Percentiles rank a stretch among this genome's conserved stretches.
Conservation (phyloP, 2,888 invertebrate species). For the Torymus aiolomorphi region DNA sequence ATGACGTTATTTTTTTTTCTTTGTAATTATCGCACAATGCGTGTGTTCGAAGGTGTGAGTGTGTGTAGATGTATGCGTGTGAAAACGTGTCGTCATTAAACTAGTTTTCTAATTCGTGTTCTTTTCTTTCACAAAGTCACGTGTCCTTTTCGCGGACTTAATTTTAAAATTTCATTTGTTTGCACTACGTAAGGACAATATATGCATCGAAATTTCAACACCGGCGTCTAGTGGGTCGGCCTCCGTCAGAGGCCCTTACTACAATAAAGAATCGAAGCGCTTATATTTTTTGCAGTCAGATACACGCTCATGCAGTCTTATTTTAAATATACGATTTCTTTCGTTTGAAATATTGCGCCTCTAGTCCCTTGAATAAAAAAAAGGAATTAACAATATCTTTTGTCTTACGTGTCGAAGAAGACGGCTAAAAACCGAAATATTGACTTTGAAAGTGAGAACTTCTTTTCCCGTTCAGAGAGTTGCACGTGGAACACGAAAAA, state of each 20-base stretch:
- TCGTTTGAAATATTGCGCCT: conserved; percentile 53
- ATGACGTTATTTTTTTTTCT: conserved; percentile 34
- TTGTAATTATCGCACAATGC: conserved; percentile 47
- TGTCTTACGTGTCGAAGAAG: conserved; percentile 26
- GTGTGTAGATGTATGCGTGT: conserved; percentile 8
- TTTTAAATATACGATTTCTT: conserved; percentile 43
- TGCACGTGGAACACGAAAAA: conserved; percentile 42
- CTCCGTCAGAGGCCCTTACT: neutral
- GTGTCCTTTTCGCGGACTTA: conserved; percentile 12
- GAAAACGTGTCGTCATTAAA: conserved; percentile 19
- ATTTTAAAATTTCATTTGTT: conserved; percentile 45
- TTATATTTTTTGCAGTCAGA: conserved; percentile 46
- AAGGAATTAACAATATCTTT: conserved; percentile 26
- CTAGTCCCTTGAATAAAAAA: conserved; percentile 37
- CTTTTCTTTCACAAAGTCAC: conserved; percentile 24
- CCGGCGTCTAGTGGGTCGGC: conserved; percentile 3
- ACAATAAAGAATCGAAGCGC: conserved; percentile 37
- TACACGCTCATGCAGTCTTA: conserved; percentile 54
- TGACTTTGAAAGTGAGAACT: conserved; percentile 31
- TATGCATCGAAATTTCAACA: conserved; percentile 43
- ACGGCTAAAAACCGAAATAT: conserved; percentile 40
- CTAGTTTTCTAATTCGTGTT: conserved; percentile 41
- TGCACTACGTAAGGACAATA: conserved; percentile 44
- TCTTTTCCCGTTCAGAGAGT: conserved; percentile 8
- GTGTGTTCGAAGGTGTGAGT: conserved; percentile 1